Conservation (phyloP, 2,113 vertebrate species). For the Albula glossodonta region DNA sequence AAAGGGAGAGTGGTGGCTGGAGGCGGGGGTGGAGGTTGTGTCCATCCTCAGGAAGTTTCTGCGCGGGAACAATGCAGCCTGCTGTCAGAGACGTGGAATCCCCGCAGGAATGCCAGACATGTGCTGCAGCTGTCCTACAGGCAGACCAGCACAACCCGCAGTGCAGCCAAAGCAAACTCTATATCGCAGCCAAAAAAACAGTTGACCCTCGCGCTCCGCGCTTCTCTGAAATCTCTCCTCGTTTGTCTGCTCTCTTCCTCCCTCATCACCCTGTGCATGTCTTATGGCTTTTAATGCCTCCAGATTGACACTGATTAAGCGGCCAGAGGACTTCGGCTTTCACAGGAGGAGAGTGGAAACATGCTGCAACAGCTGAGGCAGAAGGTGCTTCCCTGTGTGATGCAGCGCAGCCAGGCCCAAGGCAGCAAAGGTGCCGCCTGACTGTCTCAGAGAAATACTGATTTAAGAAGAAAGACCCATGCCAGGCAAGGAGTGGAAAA, state of each 20-base stretch:
- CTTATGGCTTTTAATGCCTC: background rate
- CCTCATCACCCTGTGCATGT: background rate
- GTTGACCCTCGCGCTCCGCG: background rate
- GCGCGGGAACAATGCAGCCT: slow-evolving; percentile 24
- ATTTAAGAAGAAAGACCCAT: background rate
- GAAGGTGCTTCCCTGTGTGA: background rate
- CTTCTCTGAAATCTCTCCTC: background rate
- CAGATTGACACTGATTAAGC: background rate
- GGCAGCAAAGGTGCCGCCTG: background rate
- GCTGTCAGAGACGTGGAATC: slow-evolving; percentile 27
- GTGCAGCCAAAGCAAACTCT: background rate
- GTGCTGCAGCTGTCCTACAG: slow-evolving; percentile 36
- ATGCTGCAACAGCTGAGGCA: background rate
- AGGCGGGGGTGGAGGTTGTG: background rate
- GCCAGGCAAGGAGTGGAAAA: background rate
- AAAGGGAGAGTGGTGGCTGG: slow-evolving; percentile 2
- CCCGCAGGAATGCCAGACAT: slow-evolving; percentile 36
- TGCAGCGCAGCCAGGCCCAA: background rate
- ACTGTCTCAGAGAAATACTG: background rate
- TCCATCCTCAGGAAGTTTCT: background rate
- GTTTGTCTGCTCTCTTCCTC: background rate
- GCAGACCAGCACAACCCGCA: background rate
- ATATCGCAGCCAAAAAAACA: background rate
- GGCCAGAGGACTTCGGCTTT: background rate
- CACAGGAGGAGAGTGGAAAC: background rate